Conservation (phyloP, 92 coral and sea anemone species). For the Anthopleura xanthogrammica region DNA sequence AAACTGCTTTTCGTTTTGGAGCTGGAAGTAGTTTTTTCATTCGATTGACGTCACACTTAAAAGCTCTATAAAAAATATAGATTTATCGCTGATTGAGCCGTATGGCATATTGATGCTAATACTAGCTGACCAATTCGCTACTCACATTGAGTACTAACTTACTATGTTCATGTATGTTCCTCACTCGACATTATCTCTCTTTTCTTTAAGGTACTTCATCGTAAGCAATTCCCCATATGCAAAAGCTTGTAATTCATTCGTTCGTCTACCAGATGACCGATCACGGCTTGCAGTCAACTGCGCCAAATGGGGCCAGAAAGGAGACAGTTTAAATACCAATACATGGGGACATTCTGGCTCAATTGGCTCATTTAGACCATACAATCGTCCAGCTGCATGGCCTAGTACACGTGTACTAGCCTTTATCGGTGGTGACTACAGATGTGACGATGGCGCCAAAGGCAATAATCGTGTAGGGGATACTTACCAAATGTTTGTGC, state of each 20-base stretch:
- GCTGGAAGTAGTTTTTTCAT: too few species aligned
- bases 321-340: background rate
- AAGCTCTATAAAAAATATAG: too few species aligned
- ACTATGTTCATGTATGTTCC: too few species aligned
- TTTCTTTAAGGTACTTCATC: background rate
- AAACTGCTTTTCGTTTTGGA: too few species aligned
- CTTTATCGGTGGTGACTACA: background rate
- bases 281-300: slow-evolving; percentile 41
- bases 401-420: background rate
- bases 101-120: too few species aligned
- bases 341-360: slow-evolving; percentile 18
- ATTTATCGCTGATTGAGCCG: too few species aligned
- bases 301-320: slow-evolving; percentile 30
- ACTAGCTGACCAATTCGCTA: too few species aligned
- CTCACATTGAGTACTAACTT: too few species aligned
- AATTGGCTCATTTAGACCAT: background rate
- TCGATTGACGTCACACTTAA: too few species aligned
- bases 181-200: too few species aligned
- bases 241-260: slow-evolving; percentile 40
- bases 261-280: slow-evolving; percentile 40
- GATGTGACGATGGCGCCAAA: slow-evolving; percentile 19
- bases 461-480: background rate
- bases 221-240: background rate
- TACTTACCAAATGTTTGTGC: slow-evolving; percentile 20
- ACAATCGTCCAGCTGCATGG: background rate